These are phyloP conservation scores for Limanda limanda DNA, from an alignment of 2,113 vertebrate species.

Conservation along the genomic window DNA sequence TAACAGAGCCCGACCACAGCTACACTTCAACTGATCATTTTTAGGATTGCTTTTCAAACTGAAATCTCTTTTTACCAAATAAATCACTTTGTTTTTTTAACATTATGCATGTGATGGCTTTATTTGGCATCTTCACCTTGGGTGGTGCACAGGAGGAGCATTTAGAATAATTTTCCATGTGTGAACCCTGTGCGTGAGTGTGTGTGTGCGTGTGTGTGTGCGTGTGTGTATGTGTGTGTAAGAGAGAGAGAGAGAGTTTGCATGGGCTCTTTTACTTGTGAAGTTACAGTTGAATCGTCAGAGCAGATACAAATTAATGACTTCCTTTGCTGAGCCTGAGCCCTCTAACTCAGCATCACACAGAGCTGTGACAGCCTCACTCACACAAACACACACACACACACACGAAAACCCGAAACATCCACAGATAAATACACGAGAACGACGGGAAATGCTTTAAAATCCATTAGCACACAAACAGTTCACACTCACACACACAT, in stretches of 20 bases:
- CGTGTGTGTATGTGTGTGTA: constrained; percentile 8
- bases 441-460: constrained; percentile 38
- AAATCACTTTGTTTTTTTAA: too few relatives aligned
- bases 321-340: constrained; percentile 63
- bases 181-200: too few relatives aligned
- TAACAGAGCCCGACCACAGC: too few relatives aligned
- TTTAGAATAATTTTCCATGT: neutral
- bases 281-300: constrained; percentile 75
- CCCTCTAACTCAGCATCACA: constrained; percentile 53
- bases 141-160: neutral
- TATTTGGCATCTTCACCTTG: neutral
- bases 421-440: constrained; percentile 12
- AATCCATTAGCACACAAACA: constrained; percentile 36
- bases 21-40: too few relatives aligned
- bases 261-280: constrained; percentile 66
- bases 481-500: constrained; percentile 17
- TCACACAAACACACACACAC: constrained; percentile 4
- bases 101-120: too few relatives aligned
- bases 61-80: too few relatives aligned
- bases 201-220: neutral
- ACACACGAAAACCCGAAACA: constrained; percentile 19
- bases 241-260: constrained; percentile 3
- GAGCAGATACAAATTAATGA: constrained; percentile 82
- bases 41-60: too few relatives aligned
- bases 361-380: constrained; percentile 10